Evolutionary conservation across 2,888 invertebrate genomes (phyloP), one percentile per base, ranked within the genome.

Genomic region (Acanthosoma haemorrhoidale): DNA sequence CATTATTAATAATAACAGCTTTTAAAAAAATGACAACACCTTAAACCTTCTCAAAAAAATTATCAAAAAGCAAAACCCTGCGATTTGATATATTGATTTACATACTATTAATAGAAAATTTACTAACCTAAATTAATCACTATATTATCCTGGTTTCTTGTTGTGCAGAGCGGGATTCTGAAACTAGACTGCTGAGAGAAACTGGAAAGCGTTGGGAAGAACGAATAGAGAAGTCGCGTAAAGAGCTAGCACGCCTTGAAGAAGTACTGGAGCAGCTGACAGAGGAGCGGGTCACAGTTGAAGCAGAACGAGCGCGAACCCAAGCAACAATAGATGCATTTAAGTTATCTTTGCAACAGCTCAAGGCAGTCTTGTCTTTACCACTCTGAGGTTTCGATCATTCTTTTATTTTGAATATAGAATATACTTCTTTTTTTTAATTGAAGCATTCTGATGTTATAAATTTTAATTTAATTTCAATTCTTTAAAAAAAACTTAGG

Each of bases 141-240:
- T n/a, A n/a, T n/a, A n/a, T n/a, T n/a, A n/a, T n/a, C n/a, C n/a
- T n/a, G n/a, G n/a, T n/a, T n/a, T n/a, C n/a, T n/a, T n/a, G n/a
- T n/a, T n/a, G n/a, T n/a, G n/a, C 21, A 67, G 67, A 67, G 36
- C 18, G 67, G 18, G 21, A 43, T 32, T 57, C 34, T 9, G 67
- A 67, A 38, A 67, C 57, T 4, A 31, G 11, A 15, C 15, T 67
- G 21, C 57, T 67, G 6, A 39, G 34, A 67, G 67, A 67, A 51
- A 67, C 51, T 32, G 51, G 43, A 9, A 32, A 43, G 18, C 29
- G 11, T 18, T 67, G 67, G 67, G 57, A 67, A 32, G 32, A 51
- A 34, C 21, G 67, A 51, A 31, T 67, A 8, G 67, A 31, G n/a
- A 51, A 57, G 2, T 67, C 67, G 11, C 18, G 57, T 11, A 21